Conservation (phyloP, 2,797 vertebrate species). For the Sebastes baramenuke region DNA sequence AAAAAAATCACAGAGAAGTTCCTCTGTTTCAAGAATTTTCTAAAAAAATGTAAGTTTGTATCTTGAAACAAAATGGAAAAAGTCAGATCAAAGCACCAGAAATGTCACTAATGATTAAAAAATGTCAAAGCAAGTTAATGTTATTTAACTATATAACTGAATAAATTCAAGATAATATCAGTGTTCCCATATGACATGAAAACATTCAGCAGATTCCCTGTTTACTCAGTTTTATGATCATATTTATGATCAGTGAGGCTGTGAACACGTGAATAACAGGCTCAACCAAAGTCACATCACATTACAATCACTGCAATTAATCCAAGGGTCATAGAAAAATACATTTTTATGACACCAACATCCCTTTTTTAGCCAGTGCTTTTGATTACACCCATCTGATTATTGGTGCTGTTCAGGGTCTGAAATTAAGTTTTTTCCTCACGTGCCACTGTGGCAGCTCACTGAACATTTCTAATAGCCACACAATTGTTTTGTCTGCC, state of each 20-base stretch:
- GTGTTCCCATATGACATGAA: neutral
- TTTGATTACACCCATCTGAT: neutral
- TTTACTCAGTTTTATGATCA: neutral
- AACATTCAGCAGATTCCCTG: neutral
- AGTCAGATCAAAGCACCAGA: neutral
- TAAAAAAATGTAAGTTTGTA: neutral
- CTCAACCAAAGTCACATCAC: neutral
- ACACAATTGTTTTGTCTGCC: no score
- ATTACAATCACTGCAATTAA: neutral
- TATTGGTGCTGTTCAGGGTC: neutral
- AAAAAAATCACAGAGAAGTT: neutral
- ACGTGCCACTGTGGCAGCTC: no score
- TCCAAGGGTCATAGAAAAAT: rapidly evolving
- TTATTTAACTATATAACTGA: neutral
- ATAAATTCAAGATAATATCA: neutral
- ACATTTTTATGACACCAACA: neutral
- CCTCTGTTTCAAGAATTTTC: neutral
- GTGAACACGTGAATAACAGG: neutral
- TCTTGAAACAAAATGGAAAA: neutral
- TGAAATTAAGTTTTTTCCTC: no score
- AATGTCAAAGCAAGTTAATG: neutral
- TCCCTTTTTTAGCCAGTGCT: neutral
- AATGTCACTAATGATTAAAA: neutral
- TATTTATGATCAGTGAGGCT: no score
- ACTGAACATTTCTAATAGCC: no score